Conservation (phyloP, 2,888 invertebrate species). For the Urechis unicinctus region DNA sequence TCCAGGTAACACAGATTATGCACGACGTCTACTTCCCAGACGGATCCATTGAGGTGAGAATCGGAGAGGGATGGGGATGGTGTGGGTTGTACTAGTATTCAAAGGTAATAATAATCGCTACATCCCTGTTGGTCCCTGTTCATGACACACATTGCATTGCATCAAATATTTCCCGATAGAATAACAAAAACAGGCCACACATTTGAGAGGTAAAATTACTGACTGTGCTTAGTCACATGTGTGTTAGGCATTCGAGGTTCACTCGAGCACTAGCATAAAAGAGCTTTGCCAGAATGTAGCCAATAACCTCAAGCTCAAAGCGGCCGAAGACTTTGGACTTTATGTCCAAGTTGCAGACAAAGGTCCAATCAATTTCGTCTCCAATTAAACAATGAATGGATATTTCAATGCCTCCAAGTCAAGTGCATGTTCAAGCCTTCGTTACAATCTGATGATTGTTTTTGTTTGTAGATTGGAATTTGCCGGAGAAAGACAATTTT, state of each 20-base stretch:
- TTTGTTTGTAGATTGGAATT: constrained; percentile 66
- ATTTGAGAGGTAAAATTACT: background rate
- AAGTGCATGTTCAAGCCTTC: too few relatives aligned
- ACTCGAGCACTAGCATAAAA: constrained; percentile 79
- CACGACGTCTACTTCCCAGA: constrained; percentile 99
- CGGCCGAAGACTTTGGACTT: constrained; percentile 81
- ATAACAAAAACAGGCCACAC: too few relatives aligned
- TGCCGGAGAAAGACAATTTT: constrained; percentile 87
- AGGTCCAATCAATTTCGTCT: constrained; percentile 49
- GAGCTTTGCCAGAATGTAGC: constrained; percentile 80
- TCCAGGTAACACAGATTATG: constrained; percentile 99
- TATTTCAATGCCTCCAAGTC: too few relatives aligned
- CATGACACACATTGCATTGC: too few relatives aligned
- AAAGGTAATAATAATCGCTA: too few relatives aligned
- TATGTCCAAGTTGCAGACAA: constrained; percentile 90
- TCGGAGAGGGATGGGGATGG: too few relatives aligned
- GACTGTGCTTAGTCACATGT: too few relatives aligned
- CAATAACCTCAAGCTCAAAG: constrained; percentile 68
- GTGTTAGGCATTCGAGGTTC: constrained; percentile 77
- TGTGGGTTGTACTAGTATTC: too few relatives aligned
- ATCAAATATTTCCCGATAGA: too few relatives aligned
- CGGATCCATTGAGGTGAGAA: constrained; percentile 94
- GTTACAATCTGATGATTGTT: too few relatives aligned
- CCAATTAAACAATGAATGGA: background rate
- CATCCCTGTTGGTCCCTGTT: background rate